These are phyloP conservation scores for Meriones psammophilus DNA, from an alignment of 2,797 vertebrate genomes.

Conservation along the genomic window DNA sequence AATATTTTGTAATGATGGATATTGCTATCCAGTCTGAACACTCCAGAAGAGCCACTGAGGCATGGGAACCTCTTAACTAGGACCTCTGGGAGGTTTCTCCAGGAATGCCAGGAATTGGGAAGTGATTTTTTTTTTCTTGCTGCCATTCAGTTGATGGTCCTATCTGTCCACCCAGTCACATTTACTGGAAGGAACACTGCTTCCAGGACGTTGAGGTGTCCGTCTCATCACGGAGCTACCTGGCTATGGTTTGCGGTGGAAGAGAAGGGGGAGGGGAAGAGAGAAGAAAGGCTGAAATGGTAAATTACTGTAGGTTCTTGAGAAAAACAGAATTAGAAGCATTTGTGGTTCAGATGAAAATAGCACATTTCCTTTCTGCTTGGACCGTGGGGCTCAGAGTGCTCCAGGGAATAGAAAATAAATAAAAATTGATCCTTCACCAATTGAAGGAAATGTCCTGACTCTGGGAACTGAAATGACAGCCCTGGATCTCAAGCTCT, in stretches of 20 bases:
- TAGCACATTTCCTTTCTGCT: slow-evolving; percentile 83
- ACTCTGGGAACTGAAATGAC: slow-evolving; percentile 72
- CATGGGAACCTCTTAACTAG: slow-evolving; percentile 28
- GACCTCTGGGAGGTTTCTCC: slow-evolving; percentile 28
- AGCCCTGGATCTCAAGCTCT: slow-evolving; percentile 57
- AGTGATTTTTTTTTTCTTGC: slow-evolving; percentile 18
- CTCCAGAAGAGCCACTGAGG: neutral
- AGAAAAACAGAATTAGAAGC: slow-evolving; percentile 76
- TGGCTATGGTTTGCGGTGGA: slow-evolving; percentile 63
- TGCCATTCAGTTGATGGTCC: neutral
- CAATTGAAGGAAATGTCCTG: slow-evolving; percentile 66
- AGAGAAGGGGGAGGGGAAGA: slow-evolving; percentile 16
- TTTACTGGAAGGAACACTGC: slow-evolving; percentile 65
- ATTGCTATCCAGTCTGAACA: neutral
- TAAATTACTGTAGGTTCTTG: slow-evolving; percentile 75
- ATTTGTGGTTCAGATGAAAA: slow-evolving; percentile 85
- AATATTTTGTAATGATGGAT: slow-evolving; percentile 55
- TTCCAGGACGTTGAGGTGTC: slow-evolving; percentile 54
- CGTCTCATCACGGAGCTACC: slow-evolving; percentile 62
- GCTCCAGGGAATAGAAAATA: slow-evolving; percentile 78
- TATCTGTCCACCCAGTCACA: neutral
- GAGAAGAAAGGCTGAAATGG: slow-evolving; percentile 58
- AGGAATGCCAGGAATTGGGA: slow-evolving; percentile 2
- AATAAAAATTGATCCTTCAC: slow-evolving; percentile 81
- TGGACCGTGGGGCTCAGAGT: slow-evolving; percentile 67